A percentile compares a stretch with the other conserved stretches of the same genome.
Conservation (phyloP, 2,797 vertebrate genomes). For the Eleutherodactylus coqui region DNA sequence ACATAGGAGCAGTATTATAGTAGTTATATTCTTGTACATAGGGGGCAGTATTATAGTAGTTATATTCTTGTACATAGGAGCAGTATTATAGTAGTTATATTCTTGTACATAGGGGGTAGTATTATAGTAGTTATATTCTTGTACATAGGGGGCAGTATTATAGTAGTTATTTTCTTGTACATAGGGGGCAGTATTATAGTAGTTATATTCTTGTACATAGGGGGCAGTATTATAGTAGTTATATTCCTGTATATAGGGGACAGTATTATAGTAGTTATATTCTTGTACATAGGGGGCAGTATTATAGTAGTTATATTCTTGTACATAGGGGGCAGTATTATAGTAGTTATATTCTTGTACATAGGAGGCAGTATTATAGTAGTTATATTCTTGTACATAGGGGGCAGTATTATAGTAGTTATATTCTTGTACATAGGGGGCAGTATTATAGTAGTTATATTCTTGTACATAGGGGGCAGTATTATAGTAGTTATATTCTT, state of each 20-base stretch:
- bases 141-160: neutral
- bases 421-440: constrained; percentile 3
- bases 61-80: neutral
- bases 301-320: neutral
- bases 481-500: neutral
- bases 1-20: constrained; percentile 7
- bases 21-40: constrained; percentile 14
- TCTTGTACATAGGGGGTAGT: neutral
- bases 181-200: constrained; percentile 1
- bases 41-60: neutral
- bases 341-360: too few species aligned
- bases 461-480: neutral
- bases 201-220: constrained; percentile 8
- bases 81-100: neutral
- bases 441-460: neutral
- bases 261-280: neutral
- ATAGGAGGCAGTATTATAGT: neutral
- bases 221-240: neutral
- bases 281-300: neutral
- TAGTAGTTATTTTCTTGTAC: neutral
- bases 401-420: constrained; percentile 1
- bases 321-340: neutral
- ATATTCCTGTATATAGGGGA: neutral
- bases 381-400: constrained; percentile 2
- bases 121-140: constrained; percentile 14